Percentiles rank a stretch among this genome's conserved stretches.
Evolutionary conservation across 2,797 vertebrate species (phyloP).

Genomic region (Pteropus rufus): DNA sequence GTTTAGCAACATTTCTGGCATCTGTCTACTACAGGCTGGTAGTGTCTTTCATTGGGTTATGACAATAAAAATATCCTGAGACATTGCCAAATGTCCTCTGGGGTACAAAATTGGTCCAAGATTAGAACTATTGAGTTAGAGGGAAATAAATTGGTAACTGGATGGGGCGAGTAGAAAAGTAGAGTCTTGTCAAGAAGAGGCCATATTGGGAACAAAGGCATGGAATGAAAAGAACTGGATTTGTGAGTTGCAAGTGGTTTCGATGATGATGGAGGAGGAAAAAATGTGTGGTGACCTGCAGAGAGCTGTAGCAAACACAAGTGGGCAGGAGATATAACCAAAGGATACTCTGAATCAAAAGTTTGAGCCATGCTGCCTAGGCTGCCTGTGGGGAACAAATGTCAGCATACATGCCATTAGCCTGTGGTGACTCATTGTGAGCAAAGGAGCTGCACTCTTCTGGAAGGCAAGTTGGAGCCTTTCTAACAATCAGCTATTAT

Average conservation of each 20-base stretch:
- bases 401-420: neutral
- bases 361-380: neutral
- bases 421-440: neutral
- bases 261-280: neutral
- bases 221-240: neutral
- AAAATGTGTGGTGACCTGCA: neutral
- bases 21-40: neutral
- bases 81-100: neutral
- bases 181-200: neutral
- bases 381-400: neutral
- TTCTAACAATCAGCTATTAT: neutral
- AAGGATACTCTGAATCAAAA: neutral
- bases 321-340: neutral
- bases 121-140: neutral
- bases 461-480: neutral
- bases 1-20: neutral
- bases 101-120: neutral
- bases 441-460: neutral
- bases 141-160: neutral
- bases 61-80: neutral
- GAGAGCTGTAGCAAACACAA: neutral
- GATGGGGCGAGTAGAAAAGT: neutral
- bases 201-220: neutral
- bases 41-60: neutral
- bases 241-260: neutral